Percentiles rank a stretch among this genome's conserved stretches.
Conservation (phyloP, 2,797 vertebrate species). For the Lepus townsendii region DNA sequence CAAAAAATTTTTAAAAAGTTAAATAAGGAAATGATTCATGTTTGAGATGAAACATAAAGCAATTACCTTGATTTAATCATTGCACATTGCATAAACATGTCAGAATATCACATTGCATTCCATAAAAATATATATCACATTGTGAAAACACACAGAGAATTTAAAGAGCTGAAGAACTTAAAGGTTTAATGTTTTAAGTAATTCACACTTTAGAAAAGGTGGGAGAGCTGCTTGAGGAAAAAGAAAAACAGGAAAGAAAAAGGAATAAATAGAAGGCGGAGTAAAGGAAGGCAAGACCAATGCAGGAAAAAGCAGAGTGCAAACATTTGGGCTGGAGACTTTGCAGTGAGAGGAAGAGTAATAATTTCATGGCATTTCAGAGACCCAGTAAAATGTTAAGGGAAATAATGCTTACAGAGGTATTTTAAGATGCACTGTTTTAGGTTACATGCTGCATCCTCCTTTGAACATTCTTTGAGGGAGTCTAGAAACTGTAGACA, state of each 20-base stretch:
- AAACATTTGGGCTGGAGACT: background rate
- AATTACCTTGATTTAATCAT: too few species aligned
- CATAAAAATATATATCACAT: too few species aligned
- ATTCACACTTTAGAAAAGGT: background rate
- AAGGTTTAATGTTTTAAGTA: background rate
- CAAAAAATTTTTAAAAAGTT: too few species aligned
- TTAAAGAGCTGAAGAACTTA: background rate
- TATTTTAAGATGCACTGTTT: background rate
- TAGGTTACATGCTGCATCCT: background rate
- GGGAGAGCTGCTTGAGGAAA: background rate
- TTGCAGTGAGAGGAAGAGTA: background rate
- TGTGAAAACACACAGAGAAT: too few species aligned
- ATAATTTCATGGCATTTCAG: background rate
- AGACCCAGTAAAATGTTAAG: background rate
- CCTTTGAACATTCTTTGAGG: background rate
- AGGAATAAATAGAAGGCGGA: background rate
- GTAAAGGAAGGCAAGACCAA: background rate
- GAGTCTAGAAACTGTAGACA: background rate
- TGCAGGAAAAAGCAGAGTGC: background rate
- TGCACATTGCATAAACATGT: too few species aligned
- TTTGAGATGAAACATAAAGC: too few species aligned
- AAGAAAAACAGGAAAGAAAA: background rate
- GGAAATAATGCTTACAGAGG: background rate
- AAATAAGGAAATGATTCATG: too few species aligned
- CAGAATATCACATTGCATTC: too few species aligned